Evolutionary conservation across 23 tunicate genomes (phyloP), one percentile per base, ranked within the genome.

Genomic region (Trididemnum clinides): DNA sequence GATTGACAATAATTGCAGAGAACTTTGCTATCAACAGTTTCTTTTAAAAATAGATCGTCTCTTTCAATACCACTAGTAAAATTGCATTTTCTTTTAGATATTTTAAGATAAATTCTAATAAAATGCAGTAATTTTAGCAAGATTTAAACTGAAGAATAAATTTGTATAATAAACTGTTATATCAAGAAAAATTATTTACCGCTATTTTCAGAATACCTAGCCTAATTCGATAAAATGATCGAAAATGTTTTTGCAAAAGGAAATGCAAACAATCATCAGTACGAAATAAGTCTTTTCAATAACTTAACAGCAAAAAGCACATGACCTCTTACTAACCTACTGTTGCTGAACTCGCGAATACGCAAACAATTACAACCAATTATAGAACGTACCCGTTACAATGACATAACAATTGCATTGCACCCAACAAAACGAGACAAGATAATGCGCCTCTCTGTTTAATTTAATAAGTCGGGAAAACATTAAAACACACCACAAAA

Each of bases 1-100:
- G n/a, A n/a, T 36, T 6, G 22, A 78, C 83, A 78, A 78, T 74
- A 39, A 74, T 74, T 74, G 58, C 81, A 74, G 59, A 20, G 81
- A 22, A 74, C 81, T 39, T 70, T 29, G 30, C 81, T 44, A 37
- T 74, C 81, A 37, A 37, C 28, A 30, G 59, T 37, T 74, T 74
- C 57, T 37, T n/a, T n/a, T n/a, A n/a, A n/a, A n/a, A n/a, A n/a
- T n/a, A n/a, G n/a, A n/a, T n/a, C n/a, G n/a, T n/a, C n/a, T n/a
- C n/a, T n/a, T n/a, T n/a, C n/a, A n/a, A n/a, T n/a, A n/a, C n/a
- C n/a, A n/a, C n/a, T n/a, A n/a, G n/a, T n/a, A n/a, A n/a, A n/a
- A n/a, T n/a, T n/a, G n/a, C n/a, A n/a, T n/a, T n/a, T n/a, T n/a
- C n/a, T n/a, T 37, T 37, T 32, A n/a, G 76, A 38, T 7, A 69